phyloP scores from a whole-genome alignment of 2,113 vertebrate genomes.

The Panthera tigris region DNA sequence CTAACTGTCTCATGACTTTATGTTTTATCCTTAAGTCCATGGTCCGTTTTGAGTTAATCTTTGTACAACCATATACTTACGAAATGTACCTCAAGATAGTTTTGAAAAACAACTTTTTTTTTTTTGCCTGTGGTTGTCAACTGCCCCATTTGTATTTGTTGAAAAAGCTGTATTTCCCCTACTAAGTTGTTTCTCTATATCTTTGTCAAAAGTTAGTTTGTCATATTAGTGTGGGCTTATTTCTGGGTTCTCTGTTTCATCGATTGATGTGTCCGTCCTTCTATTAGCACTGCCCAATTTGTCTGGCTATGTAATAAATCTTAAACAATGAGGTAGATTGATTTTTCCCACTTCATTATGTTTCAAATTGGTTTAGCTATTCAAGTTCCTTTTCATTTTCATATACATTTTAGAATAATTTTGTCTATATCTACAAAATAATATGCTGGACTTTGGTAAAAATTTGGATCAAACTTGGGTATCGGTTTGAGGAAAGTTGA shows the following conservation, averaged over 20 bases:
- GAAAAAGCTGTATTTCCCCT: not conserved
- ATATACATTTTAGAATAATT: not conserved
- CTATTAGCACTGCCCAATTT: not conserved
- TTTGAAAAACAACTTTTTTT: not conserved
- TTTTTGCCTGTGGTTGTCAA: not conserved
- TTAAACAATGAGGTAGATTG: not conserved
- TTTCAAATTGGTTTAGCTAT: not conserved
- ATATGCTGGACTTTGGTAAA: not conserved
- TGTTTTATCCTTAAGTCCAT: not conserved
- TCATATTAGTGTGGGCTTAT: not conserved
- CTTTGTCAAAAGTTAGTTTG: not conserved
- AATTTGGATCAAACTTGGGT: not conserved
- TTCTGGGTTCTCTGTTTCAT: not conserved
- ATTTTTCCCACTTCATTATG: not conserved
- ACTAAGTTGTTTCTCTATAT: not conserved
- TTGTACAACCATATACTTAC: not conserved
- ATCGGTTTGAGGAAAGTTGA: not conserved
- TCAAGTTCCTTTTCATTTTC: not conserved
- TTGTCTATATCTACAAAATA: not conserved
- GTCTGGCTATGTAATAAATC: not conserved
- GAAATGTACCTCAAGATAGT: not conserved
- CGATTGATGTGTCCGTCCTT: not conserved
- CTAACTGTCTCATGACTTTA: not conserved
- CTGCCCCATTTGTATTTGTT: not conserved
- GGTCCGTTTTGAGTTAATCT: not conserved